Conservation (phyloP, 2,888 invertebrate genomes). For the Micoletzkya japonica region DNA sequence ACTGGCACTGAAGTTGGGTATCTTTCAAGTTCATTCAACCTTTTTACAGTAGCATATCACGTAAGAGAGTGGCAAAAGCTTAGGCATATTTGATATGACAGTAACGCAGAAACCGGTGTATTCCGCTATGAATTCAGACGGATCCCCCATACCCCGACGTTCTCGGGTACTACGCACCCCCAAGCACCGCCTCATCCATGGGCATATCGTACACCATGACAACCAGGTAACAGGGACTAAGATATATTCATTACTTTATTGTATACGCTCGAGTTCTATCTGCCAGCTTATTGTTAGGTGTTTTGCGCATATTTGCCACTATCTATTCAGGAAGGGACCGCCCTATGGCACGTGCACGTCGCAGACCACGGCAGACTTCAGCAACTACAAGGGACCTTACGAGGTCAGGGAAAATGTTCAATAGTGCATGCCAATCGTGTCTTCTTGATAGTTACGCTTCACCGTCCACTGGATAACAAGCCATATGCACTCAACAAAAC, state of each 20-base stretch:
- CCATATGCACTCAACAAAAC: too few relatives aligned
- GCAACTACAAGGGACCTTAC: constrained; percentile 44
- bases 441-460: too few relatives aligned
- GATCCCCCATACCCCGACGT: constrained; percentile 44
- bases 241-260: too few relatives aligned
- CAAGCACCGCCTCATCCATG: constrained; percentile 51
- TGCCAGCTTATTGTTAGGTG: background rate
- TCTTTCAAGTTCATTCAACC: too few relatives aligned
- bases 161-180: constrained; percentile 51
- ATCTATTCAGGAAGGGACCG: constrained; percentile 19
- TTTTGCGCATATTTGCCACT: background rate
- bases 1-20: too few relatives aligned
- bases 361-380: constrained; percentile 32
- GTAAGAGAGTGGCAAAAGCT: too few relatives aligned
- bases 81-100: too few relatives aligned
- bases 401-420: too few relatives aligned
- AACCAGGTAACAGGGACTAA: constrained; percentile 13
- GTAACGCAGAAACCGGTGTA: too few relatives aligned
- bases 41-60: too few relatives aligned
- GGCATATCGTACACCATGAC: constrained; percentile 32
- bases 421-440: too few relatives aligned
- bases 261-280: background rate
- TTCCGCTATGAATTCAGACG: constrained; percentile 9
- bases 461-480: too few relatives aligned
- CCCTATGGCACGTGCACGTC: constrained; percentile 64